Conservation (phyloP, 2,797 vertebrate genomes). For the Phrynocephalus guinanensis region DNA sequence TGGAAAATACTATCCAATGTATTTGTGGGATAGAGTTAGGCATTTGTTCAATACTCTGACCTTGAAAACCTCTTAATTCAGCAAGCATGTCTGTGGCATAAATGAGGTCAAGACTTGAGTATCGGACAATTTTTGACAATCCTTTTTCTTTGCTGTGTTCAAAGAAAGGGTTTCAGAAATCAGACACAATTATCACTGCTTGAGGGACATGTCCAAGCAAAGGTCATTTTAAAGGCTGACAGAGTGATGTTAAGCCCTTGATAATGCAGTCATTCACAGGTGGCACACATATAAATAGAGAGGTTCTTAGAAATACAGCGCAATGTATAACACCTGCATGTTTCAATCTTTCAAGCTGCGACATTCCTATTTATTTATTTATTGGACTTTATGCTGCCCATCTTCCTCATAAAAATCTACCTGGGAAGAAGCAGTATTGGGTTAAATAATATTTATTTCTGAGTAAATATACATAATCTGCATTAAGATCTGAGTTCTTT, state of each 20-base stretch:
- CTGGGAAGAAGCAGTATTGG: neutral
- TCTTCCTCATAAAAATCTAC: neutral
- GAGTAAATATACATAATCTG: no score
- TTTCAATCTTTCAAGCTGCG: neutral
- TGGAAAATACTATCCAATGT: neutral
- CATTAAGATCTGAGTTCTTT: neutral
- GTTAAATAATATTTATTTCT: neutral
- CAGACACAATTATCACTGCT: conserved; percentile 34
- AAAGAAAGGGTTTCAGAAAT: conserved; percentile 28
- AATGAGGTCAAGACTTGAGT: conserved; percentile 13
- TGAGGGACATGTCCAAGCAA: conserved; percentile 8
- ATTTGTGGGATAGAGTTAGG: rapidly evolving
- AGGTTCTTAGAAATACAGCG: neutral
- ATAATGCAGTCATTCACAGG: neutral
- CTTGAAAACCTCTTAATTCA: conserved; percentile 56
- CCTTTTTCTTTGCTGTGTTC: conserved; percentile 22
- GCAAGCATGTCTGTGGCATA: conserved; percentile 32
- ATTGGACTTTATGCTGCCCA: no score
- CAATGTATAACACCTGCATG: neutral
- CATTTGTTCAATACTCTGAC: conserved; percentile 63
- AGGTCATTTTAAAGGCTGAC: conserved; percentile 5
- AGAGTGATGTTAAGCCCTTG: conserved; percentile 4
- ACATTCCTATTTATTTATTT: neutral
- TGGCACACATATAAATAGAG: conserved; percentile 14
- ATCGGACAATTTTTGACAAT: neutral